phyloP scores from a whole-genome alignment of 2,797 vertebrate genomes.

The Vultur gryphus region DNA sequence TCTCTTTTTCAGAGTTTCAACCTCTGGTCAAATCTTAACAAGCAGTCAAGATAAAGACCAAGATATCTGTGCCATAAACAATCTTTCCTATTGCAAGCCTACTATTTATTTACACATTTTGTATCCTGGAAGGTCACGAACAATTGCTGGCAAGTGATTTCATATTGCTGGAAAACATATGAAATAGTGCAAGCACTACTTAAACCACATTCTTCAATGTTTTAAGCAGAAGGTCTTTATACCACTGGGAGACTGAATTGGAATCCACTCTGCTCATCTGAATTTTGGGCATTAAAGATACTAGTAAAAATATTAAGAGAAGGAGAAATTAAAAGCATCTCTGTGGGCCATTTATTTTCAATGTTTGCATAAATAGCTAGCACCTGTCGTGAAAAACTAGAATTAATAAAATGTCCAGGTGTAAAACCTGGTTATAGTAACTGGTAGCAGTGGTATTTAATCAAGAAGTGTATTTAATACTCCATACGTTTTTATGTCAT shows the following conservation, averaged over 20 bases:
- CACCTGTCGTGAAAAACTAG: not conserved
- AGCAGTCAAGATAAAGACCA: not conserved
- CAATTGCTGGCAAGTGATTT: not conserved
- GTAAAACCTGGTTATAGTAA: not conserved
- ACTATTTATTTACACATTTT: constrained; percentile 25
- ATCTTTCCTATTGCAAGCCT: not conserved
- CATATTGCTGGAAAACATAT: not conserved
- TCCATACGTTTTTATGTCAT: not conserved
- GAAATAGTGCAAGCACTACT: not conserved
- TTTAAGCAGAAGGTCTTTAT: not conserved
- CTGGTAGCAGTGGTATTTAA: not conserved
- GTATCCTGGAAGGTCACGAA: not conserved
- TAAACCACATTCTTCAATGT: not conserved
- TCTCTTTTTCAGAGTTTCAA: constrained; percentile 51
- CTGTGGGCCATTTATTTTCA: not conserved
- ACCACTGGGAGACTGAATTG: not conserved
- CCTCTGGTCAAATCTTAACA: constrained; percentile 32
- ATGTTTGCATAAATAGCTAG: not conserved
- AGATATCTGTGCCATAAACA: not conserved
- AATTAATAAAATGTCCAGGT: not conserved
- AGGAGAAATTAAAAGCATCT: not conserved
- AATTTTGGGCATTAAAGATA: not conserved
- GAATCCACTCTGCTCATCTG: not conserved
- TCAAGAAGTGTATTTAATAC: not conserved
- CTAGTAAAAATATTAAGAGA: not conserved